phyloP scores from a whole-genome alignment of 2,113 vertebrate genomes.

The Percina caprodes region DNA sequence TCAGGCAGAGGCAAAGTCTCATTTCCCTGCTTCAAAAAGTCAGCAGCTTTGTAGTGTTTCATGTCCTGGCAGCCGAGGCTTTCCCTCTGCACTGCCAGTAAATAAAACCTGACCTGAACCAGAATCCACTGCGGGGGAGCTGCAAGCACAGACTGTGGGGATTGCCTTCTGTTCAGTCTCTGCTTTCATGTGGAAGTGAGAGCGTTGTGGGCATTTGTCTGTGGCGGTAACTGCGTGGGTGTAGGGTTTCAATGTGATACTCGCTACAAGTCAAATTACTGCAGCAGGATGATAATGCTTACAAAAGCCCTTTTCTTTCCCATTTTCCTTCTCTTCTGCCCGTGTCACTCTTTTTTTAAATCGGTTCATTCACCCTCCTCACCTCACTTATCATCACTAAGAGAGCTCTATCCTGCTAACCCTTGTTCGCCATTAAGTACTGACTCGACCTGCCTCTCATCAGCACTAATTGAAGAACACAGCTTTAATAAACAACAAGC shows the following conservation, averaged over 20 bases:
- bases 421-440: conserved; percentile 38
- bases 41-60: conserved; percentile 44
- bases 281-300: conserved; percentile 17
- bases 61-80: conserved; percentile 60
- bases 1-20: conserved; percentile 58
- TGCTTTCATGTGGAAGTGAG: conserved; percentile 63
- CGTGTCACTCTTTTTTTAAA: not conserved
- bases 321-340: conserved; percentile 1
- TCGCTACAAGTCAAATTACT: conserved; percentile 28
- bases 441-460: conserved; percentile 43
- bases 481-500: conserved; percentile 49
- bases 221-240: conserved; percentile 40
- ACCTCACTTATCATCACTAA: not conserved
- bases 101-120: conserved; percentile 71
- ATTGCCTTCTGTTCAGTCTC: conserved; percentile 66
- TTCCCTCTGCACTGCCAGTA: conserved; percentile 51
- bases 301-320: not conserved
- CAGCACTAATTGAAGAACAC: conserved; percentile 60
- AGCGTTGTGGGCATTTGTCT: conserved; percentile 46
- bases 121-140: conserved; percentile 66
- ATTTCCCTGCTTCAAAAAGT: conserved; percentile 70
- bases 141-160: conserved; percentile 51
- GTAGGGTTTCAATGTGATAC: conserved; percentile 30
- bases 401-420: conserved; percentile 15
- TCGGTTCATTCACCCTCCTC: not conserved